These are phyloP conservation scores for Patagioenas fasciata DNA, from an alignment of 2,113 vertebrate species.

Conservation along the genomic window DNA sequence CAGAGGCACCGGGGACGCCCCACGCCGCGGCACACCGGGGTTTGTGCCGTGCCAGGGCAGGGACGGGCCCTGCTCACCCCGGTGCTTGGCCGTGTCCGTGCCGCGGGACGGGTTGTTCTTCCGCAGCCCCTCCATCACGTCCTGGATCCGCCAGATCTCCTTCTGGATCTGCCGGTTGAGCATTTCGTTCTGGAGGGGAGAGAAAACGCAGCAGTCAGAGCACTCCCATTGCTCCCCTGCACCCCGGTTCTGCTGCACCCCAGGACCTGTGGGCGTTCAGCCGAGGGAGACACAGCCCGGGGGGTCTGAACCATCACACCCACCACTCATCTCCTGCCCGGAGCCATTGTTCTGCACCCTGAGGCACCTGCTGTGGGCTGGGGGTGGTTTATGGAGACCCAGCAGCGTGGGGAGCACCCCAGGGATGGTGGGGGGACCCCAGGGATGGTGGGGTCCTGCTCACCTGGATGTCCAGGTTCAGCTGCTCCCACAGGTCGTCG, in stretches of 20 bases:
- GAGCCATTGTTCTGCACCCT: neutral
- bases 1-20: neutral
- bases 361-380: rapidly evolving
- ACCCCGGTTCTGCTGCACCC: no score
- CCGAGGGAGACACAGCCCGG: no score
- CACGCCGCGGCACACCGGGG: rapidly evolving
- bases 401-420: rapidly evolving
- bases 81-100: slow-evolving; percentile 91
- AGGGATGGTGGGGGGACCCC: rapidly evolving
- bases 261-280: no score
- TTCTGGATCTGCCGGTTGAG: slow-evolving; percentile 92
- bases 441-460: rapidly evolving
- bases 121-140: slow-evolving; percentile 92
- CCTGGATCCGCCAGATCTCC: slow-evolving; percentile 97
- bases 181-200: slow-evolving; percentile 81
- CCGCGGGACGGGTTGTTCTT: slow-evolving; percentile 91
- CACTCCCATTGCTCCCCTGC: no score
- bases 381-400: neutral
- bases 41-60: neutral
- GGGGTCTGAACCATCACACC: neutral
- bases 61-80: slow-evolving; percentile 70
- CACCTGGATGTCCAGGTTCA: slow-evolving; percentile 92
- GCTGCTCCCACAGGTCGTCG: slow-evolving; percentile 94
- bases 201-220: neutral
- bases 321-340: neutral